Conservation (phyloP, 2,797 vertebrate genomes). For the Otolemur crassicaudatus region DNA sequence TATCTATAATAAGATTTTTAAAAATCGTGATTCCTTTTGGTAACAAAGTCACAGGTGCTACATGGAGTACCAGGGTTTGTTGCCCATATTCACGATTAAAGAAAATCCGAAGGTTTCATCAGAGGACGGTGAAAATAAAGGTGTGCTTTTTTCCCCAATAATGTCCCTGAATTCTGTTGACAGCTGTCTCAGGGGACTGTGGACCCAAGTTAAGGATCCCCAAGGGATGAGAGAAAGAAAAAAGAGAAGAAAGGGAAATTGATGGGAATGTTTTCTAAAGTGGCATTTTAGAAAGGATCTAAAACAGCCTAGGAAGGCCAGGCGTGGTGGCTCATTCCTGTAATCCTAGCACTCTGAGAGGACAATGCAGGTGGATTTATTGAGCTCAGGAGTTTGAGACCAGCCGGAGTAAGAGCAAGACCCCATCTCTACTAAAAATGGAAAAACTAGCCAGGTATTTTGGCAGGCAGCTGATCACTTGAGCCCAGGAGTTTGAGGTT, state of each 20-base stretch:
- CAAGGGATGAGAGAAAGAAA: not conserved
- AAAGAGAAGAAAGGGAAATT: not conserved
- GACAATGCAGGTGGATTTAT: no score
- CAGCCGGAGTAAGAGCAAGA: no score
- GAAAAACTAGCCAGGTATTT: no score
- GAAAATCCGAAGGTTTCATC: conserved; percentile 10
- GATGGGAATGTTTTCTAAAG: not conserved
- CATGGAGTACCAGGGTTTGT: not conserved
- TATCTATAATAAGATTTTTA: not conserved
- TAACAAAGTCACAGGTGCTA: not conserved
- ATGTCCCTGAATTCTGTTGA: not conserved
- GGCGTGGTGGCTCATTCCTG: no score
- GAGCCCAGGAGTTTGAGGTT: no score
- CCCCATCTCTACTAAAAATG: no score
- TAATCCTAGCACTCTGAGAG: no score
- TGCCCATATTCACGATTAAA: conserved; percentile 6
- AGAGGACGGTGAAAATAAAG: conserved; percentile 8
- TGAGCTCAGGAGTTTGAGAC: no score
- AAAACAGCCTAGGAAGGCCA: not conserved
- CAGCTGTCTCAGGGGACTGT: not conserved
- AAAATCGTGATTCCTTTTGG: not conserved
- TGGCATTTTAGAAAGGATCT: not conserved
- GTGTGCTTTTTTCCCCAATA: not conserved
- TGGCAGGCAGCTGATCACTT: no score
- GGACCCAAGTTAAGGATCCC: not conserved